Evolutionary conservation across 2,797 vertebrate species (phyloP), one percentile per base, ranked within the genome.

Genomic region (Crax fasciolata): DNA sequence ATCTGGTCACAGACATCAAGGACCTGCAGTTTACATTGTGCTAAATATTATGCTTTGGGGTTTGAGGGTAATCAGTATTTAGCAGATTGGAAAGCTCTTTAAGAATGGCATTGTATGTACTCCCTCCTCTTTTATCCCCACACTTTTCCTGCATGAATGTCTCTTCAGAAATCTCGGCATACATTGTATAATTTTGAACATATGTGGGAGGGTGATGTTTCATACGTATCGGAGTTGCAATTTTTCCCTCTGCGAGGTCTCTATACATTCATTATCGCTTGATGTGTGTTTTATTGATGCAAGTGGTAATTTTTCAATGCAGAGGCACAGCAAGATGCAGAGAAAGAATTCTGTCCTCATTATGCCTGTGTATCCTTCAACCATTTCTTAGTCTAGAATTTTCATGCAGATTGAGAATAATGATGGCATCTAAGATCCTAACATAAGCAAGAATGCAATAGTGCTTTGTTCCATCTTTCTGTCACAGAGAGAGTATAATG

Each of bases 271-370:
- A 83, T 96, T 97, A 96, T 51, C 2, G 32, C 78, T 68, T 91
- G 90, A 89, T 91, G 82, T 90, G 86, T 81, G 48, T 86, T 97
- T 97, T 80, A 86, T 80, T 86, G 91, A 84, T 55, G 28, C 44
- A 90, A 96, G 44, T 24, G 59, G 78, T 91, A 87, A 65, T 91
- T 96, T 93, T 87, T 39, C 24, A 25, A 55, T 49, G 49, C 63
- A 86, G 87, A 91, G 57, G 51, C 41, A 58, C 30, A n/a, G 85
- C 5, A 4, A 48, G 81, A 66, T 41, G n/a, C n/a, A 71, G 74
- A 92, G 74, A 48, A 94, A 78, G 10, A 32, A 19, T n/a, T 90
- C 68, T 89, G 24, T 84, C 72, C 21, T 72, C 63, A 91, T 96
- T 87, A 71, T 83, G 48, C 21, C 20, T 11, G 1, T 79, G 35